These are phyloP conservation scores for Leucoraja erinaceus DNA, from an alignment of 2,113 vertebrate species.

Conservation along the genomic window DNA sequence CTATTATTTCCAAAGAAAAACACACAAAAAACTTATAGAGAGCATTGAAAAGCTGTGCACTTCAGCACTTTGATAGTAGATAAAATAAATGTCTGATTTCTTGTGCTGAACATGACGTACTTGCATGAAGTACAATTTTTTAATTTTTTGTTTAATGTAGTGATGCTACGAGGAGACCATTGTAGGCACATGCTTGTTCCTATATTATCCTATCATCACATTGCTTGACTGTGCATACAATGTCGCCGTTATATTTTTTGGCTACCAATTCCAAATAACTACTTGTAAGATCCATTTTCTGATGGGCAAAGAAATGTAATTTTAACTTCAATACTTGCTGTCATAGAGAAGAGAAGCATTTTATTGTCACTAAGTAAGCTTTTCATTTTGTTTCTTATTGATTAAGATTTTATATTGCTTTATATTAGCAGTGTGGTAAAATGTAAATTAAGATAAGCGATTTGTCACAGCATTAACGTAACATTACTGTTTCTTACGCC, in stretches of 20 bases:
- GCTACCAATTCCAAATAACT: not conserved
- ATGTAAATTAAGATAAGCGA: not conserved
- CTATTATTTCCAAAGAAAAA: not conserved
- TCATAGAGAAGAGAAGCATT: not conserved
- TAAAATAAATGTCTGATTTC: not conserved
- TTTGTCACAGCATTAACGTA: not conserved
- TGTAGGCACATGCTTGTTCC: not conserved
- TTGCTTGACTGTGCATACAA: not conserved
- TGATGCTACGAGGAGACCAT: not conserved
- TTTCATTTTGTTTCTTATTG: not conserved
- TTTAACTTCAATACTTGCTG: not conserved
- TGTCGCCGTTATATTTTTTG: not conserved
- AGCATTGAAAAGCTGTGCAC: not conserved
- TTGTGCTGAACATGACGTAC: not conserved
- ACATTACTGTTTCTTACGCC: not conserved
- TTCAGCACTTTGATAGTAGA: not conserved
- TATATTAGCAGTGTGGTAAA: not conserved
- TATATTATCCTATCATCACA: not conserved
- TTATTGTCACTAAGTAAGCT: no score
- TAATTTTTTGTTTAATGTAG: not conserved
- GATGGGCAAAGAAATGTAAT: not conserved
- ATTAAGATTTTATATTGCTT: not conserved
- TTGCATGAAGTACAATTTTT: no score
- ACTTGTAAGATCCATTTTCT: not conserved
- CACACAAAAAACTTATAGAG: not conserved